A percentile compares a stretch with the other conserved stretches of the same genome.
phyloP scores from a whole-genome alignment of 2,113 vertebrate genomes.

The Pterocles burchelli region DNA sequence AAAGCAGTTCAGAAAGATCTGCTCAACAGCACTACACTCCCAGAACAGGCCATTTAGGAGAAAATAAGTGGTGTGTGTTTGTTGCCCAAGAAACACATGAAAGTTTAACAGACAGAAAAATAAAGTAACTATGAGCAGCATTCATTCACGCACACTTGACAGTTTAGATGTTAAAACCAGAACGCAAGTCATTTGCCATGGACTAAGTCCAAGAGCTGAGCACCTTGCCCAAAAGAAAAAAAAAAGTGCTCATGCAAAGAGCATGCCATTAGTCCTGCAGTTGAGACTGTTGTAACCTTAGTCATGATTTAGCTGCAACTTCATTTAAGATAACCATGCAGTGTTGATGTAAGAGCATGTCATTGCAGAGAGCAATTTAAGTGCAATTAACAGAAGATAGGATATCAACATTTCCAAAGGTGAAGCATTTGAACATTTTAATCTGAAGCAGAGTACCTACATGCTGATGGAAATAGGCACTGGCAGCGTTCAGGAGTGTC shows the following conservation, averaged over 20 bases:
- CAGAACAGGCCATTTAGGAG: not conserved
- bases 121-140: not conserved
- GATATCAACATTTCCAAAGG: not conserved
- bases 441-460: not conserved
- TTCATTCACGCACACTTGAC: not conserved
- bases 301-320: not conserved
- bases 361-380: not conserved
- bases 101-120: not conserved
- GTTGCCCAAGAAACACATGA: not conserved
- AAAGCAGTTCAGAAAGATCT: not conserved
- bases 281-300: not conserved
- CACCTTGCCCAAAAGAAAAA: not conserved
- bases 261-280: not conserved
- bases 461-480: not conserved
- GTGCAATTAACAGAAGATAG: not conserved
- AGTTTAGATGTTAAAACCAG: not conserved
- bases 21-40: not conserved
- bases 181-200: not conserved
- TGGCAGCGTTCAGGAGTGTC: not conserved
- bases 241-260: not conserved
- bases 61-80: fast-evolving
- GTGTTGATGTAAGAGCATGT: not conserved
- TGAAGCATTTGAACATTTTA: not conserved
- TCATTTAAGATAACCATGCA: not conserved
- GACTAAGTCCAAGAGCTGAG: not conserved